Evolutionary conservation across 2,113 vertebrate species (phyloP).

Genomic region (Leiothrix lutea): DNA sequence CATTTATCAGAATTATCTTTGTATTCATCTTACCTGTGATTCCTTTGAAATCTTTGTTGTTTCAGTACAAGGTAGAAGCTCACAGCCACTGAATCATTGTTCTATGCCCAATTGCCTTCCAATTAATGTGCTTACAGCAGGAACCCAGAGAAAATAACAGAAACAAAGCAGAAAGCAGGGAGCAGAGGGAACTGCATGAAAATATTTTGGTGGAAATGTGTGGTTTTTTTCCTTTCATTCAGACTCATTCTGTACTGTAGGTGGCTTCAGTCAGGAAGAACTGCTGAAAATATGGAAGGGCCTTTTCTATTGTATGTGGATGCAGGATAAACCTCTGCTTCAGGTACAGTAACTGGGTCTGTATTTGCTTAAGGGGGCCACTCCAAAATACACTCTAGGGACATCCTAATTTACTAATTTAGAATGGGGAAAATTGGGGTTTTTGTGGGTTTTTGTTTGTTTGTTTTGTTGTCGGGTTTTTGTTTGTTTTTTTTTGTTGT

Average conservation of each 20-base stretch:
- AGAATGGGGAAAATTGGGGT: background rate
- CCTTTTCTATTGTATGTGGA: slow-evolving; percentile 93
- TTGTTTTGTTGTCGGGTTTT: too few species aligned
- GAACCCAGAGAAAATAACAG: background rate
- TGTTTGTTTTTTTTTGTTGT: too few species aligned
- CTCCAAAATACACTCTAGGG: background rate
- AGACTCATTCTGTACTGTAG: slow-evolving; percentile 48
- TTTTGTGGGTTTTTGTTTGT: too few species aligned
- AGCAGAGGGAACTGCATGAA: background rate
- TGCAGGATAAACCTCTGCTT: slow-evolving; percentile 88
- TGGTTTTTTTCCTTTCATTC: background rate
- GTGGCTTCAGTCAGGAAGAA: slow-evolving; percentile 85
- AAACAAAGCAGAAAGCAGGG: background rate
- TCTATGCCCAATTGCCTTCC: background rate
- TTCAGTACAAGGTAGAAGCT: background rate
- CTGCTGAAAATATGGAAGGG: slow-evolving; percentile 94
- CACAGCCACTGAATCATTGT: background rate
- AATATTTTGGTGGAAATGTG: background rate
- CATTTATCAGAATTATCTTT: background rate
- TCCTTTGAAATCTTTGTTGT: background rate
- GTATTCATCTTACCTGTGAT: background rate
- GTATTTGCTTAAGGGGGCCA: background rate
- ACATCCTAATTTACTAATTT: background rate
- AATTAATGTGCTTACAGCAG: background rate
- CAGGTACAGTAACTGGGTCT: slow-evolving; percentile 75